Evolutionary conservation across 2,797 vertebrate species (phyloP).

Genomic region (Esox lucius): DNA sequence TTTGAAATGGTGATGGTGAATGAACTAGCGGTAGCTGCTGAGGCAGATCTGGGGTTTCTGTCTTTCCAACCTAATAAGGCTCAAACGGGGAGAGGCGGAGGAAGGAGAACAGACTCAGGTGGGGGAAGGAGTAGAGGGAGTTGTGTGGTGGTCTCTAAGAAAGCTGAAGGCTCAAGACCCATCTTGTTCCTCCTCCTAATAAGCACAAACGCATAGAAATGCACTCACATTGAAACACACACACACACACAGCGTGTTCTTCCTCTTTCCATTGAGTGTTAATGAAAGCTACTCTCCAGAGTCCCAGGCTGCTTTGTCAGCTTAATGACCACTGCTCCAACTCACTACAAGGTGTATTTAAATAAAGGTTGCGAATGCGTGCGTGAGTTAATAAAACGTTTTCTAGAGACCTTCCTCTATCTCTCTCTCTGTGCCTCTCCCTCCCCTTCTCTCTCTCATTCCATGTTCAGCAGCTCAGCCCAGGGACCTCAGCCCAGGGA

Average conservation of each 20-base stretch:
- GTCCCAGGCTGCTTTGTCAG: constrained; percentile 59
- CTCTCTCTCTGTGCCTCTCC: constrained; percentile 12
- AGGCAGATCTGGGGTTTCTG: too few relatives aligned
- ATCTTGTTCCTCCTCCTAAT: too few relatives aligned
- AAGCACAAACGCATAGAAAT: not conserved
- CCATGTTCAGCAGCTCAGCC: constrained; percentile 19
- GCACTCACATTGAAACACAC: not conserved
- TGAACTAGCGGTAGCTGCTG: too few relatives aligned
- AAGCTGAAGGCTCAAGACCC: too few relatives aligned
- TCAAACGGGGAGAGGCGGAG: constrained; percentile 39
- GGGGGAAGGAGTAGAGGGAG: not conserved
- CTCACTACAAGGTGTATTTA: not conserved
- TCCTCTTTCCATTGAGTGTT: constrained; percentile 46
- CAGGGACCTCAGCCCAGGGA: constrained; percentile 14
- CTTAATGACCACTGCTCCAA: constrained; percentile 57
- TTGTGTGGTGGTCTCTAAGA: too few relatives aligned
- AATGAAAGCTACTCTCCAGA: constrained; percentile 60
- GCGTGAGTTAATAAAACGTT: constrained; percentile 65
- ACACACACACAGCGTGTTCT: not conserved
- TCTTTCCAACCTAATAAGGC: constrained; percentile 5
- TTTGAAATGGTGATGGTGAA: too few relatives aligned
- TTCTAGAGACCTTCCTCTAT: constrained; percentile 23
- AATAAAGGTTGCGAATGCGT: constrained; percentile 18
- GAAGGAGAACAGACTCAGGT: too few relatives aligned
- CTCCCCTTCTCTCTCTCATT: constrained; percentile 17